Evolutionary conservation across 2,888 invertebrate genomes (phyloP).

Genomic region (Eumerus sabulonum): DNA sequence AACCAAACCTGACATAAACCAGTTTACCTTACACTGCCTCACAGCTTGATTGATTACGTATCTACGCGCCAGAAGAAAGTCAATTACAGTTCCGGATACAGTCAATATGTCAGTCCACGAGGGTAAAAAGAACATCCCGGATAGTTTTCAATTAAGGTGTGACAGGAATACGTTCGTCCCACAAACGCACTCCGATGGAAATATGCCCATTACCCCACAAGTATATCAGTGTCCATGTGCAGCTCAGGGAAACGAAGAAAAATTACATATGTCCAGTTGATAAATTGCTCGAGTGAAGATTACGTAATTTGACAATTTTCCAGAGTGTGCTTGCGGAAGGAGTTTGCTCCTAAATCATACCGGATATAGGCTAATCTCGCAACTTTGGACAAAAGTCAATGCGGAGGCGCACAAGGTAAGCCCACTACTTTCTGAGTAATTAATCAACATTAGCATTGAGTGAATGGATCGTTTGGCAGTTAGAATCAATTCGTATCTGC

Average conservation of each 20-base stretch:
- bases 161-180: conserved; percentile 64
- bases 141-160: conserved; percentile 69
- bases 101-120: conserved; percentile 63
- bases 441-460: conserved; percentile 55
- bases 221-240: conserved; percentile 13
- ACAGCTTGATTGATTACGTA: conserved; percentile 63
- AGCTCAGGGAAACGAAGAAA: conserved; percentile 63
- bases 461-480: conserved; percentile 49
- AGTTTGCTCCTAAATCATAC: conserved; percentile 63
- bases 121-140: conserved; percentile 40
- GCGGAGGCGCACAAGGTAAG: conserved; percentile 68
- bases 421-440: conserved; percentile 41
- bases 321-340: conserved; percentile 52
- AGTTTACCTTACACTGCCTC: conserved; percentile 47
- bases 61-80: conserved; percentile 63
- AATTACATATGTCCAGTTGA: conserved; percentile 68
- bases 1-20: conserved; percentile 52
- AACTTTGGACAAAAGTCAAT: conserved; percentile 56
- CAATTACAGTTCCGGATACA: conserved; percentile 67
- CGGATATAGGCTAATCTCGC: conserved; percentile 67
- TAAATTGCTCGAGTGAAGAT: conserved; percentile 67
- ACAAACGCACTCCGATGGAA: conserved; percentile 51
- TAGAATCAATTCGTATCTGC: conserved; percentile 52
- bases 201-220: conserved; percentile 56
- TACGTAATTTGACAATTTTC: conserved; percentile 69